Conservation (phyloP, 2,888 invertebrate species). For the Pristionchus arcanus region DNA sequence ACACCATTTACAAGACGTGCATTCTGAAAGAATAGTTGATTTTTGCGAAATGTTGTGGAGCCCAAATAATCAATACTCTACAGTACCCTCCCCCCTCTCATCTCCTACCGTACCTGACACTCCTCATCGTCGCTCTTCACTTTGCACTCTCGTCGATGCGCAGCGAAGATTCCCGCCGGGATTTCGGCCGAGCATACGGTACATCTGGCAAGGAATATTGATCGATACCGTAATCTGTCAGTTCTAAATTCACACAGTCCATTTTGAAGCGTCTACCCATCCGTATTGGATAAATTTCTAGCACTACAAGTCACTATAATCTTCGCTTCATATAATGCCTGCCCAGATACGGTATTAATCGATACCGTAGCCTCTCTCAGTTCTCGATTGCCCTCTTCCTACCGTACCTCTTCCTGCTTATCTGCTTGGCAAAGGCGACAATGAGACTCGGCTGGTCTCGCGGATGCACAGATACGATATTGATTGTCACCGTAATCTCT, state of each 20-base stretch:
- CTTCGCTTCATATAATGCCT: not conserved
- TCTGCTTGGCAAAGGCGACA: conserved; percentile 37
- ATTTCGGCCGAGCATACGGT: conserved; percentile 16
- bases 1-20: no score
- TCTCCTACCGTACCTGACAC: conserved; percentile 40
- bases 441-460: conserved; percentile 7
- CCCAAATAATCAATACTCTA: not conserved
- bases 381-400: not conserved
- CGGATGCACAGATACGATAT: not conserved
- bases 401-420: conserved; percentile 26
- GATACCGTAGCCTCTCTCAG: not conserved
- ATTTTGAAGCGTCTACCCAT: no score
- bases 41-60: no score
- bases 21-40: no score
- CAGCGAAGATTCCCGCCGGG: conserved; percentile 40
- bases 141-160: conserved; percentile 31
- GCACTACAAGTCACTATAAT: not conserved
- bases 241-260: no score
- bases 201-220: conserved; percentile 36
- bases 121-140: conserved; percentile 53
- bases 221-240: not conserved
- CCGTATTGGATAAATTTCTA: not conserved
- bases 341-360: not conserved
- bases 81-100: not conserved
- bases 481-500: not conserved